Base-by-base conservation (phyloP, 2,888 invertebrate genomes). In the Blera fallax region DNA sequence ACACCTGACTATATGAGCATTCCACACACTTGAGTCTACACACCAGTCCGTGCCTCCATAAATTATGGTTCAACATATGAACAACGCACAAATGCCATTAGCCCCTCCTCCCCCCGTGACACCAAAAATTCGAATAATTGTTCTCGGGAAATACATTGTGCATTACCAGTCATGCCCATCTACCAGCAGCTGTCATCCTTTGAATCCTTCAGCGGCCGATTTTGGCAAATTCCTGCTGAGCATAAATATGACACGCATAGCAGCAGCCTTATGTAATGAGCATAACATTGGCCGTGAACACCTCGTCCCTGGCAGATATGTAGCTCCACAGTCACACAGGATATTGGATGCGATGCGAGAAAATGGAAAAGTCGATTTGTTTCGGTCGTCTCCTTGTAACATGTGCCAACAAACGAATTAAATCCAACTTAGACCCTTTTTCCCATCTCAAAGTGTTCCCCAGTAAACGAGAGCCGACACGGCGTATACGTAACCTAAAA, bases 361-460 rank as follows among this genome's bases (percentile, higher is more conserved):
- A 58, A 50, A 65, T 56, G 69, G 40, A 60, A 60, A 60, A 67
- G 52, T 60, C 67, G 67, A 69, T 77, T 67, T 78, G 62, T 21
- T 32, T 40, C 58, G 65, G 62, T 52, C 14, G 54, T 37, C 48
- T 62, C 56, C 62, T 50, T 54, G 67, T 78, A 37, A 67, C 78
- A 77, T 78, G 50, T 77, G 76, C 73, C 83, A 78, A 48, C 54
- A 48, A 64, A 73, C 52, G 67, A 73, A 83, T 83, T 83, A 83
- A 83, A 83, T 83, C 73, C 27, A 73, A 83, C 62, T 78, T 73
- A 67, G 60, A 67, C 34, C 77, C 77, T 73, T 69, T 40, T 62
- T 40, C 69, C 74, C 58, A 34, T 62, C 54, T 45, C 50, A 58
- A 24, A 58, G 8, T 34, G 65, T 50, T 64, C 4, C 18, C 40